These are phyloP conservation scores for Biston stratarius DNA, from an alignment of 2,888 invertebrate genomes.

Conservation along the genomic window DNA sequence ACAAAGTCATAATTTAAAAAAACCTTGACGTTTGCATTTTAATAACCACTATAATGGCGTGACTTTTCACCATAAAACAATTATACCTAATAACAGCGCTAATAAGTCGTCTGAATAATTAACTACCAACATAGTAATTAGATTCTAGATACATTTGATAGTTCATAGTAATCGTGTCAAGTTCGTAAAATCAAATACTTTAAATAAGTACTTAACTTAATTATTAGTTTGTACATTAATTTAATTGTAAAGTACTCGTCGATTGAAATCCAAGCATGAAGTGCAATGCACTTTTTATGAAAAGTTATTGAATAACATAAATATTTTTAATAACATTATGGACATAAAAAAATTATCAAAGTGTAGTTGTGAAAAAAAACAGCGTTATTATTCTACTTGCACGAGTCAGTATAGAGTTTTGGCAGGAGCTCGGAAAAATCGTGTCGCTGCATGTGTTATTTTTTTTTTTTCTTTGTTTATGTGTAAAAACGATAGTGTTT, in stretches of 20 bases:
- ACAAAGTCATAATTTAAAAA: conserved; percentile 7
- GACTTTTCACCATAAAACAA: conserved; percentile 30
- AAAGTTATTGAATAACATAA: no score
- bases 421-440: no score
- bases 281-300: no score
- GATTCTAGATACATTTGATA: conserved; percentile 22
- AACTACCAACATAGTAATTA: conserved; percentile 32
- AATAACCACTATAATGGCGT: conserved; percentile 31
- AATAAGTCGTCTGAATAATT: conserved; percentile 40
- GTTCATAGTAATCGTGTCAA: not conserved
- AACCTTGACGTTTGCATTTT: conserved; percentile 13
- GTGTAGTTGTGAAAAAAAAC: no score
- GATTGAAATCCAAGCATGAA: no score
- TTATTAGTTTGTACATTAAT: not conserved
- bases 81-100: conserved; percentile 25
- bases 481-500: no score
- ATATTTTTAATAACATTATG: no score
- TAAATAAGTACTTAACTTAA: not conserved
- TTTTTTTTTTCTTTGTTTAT: no score
- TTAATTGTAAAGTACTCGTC: not conserved
- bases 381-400: no score
- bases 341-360: no score
- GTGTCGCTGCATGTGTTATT: no score
- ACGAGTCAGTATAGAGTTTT: no score
- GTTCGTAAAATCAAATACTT: conserved; percentile 7